A percentile compares a stretch with the other conserved stretches of the same genome.
Evolutionary conservation across 2,113 vertebrate genomes (phyloP).

Genomic region (Antigone vipio): DNA sequence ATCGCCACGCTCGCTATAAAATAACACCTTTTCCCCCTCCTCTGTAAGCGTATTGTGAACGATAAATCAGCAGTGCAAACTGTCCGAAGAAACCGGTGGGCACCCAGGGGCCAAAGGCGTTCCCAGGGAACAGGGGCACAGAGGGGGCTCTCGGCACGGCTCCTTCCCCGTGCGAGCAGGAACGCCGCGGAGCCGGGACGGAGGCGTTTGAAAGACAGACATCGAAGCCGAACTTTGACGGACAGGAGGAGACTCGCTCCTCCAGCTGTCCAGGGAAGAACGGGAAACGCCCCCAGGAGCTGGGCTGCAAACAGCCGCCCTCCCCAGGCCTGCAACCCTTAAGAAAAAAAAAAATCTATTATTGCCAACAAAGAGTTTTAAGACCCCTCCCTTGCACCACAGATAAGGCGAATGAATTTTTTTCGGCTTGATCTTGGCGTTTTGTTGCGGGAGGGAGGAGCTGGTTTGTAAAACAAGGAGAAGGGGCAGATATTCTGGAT

Average conservation of each 20-base stretch:
- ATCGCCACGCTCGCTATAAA: neutral
- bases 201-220: slow-evolving; percentile 73
- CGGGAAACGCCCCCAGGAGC: neutral
- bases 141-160: neutral
- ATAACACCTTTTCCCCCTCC: neutral
- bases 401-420: neutral
- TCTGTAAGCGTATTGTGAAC: neutral
- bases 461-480: neutral
- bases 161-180: slow-evolving; percentile 47
- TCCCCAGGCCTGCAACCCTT: neutral
- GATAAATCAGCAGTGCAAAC: neutral
- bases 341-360: neutral
- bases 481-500: slow-evolving; percentile 9
- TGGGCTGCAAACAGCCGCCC: neutral
- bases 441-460: neutral
- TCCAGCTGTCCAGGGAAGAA: slow-evolving; percentile 53
- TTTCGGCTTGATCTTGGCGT: neutral
- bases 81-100: fast-evolving
- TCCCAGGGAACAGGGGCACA: neutral
- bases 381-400: neutral
- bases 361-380: neutral
- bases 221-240: slow-evolving; percentile 49
- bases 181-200: slow-evolving; percentile 48
- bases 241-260: slow-evolving; percentile 62
- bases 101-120: neutral